Conservation (phyloP, 1,140 invertebrate genomes). For the Acromyrmex heyeri region DNA sequence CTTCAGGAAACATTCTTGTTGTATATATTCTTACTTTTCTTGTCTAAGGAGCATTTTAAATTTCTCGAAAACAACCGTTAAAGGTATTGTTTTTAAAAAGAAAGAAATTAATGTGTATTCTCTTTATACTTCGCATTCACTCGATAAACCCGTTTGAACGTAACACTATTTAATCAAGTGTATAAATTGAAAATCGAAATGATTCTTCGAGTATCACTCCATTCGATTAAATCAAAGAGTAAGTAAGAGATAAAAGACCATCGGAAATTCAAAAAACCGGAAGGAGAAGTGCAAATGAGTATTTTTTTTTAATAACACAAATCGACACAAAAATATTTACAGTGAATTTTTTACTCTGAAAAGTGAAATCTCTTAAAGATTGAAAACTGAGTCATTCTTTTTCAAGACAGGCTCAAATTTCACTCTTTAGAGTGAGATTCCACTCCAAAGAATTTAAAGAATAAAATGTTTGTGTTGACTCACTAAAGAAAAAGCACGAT, state of each 20-base stretch:
- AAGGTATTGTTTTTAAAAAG: background rate
- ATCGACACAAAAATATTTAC: no score
- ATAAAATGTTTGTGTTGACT: no score
- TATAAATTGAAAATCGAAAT: conserved; percentile 68
- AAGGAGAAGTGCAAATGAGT: no score
- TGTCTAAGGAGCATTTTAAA: background rate
- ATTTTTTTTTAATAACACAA: no score
- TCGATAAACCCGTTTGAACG: background rate
- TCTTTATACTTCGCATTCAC: background rate
- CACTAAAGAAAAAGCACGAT: no score
- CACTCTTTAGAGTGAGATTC: no score
- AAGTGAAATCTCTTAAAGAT: no score
- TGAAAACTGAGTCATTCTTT: no score
- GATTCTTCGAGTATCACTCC: conserved; percentile 53
- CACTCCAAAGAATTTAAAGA: no score
- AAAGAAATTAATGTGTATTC: background rate
- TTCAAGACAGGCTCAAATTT: no score
- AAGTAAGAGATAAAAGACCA: background rate
- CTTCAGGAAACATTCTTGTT: background rate
- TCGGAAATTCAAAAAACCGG: background rate
- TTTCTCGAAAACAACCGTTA: conserved; percentile 1
- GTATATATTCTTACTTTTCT: background rate
- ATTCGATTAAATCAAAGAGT: conserved; percentile 50
- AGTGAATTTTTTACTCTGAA: no score
- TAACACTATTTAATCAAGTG: conserved; percentile 21